Percentiles rank a stretch among this genome's conserved stretches.
Evolutionary conservation across 2,113 vertebrate genomes (phyloP).

Genomic region (Oreotragus oreotragus): DNA sequence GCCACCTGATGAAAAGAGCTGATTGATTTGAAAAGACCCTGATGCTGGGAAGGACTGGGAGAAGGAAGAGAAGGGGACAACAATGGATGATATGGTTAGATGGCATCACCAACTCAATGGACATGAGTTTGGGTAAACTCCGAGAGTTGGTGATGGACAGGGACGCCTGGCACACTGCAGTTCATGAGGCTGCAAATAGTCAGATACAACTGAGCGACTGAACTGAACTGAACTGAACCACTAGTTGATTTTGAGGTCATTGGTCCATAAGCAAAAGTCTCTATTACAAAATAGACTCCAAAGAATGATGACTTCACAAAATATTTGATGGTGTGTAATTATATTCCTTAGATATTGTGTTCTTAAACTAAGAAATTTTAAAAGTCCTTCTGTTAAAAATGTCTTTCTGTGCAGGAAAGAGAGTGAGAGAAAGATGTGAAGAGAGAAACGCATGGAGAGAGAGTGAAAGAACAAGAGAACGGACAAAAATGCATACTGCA

Average conservation of each 20-base stretch:
- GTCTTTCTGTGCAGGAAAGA: neutral
- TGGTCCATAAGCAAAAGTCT: neutral
- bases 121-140: neutral
- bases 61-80: neutral
- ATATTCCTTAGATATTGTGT: neutral
- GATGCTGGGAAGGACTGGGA: rapidly evolving
- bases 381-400: neutral
- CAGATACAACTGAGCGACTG: neutral
- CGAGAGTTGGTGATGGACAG: neutral
- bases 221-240: neutral
- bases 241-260: neutral
- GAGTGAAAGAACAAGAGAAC: neutral
- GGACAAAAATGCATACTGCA: neutral
- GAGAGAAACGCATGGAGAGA: neutral
- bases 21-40: neutral
- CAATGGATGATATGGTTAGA: neutral
- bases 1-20: neutral
- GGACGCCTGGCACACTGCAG: rapidly evolving
- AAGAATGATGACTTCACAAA: neutral
- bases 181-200: neutral
- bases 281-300: neutral
- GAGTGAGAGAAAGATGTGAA: neutral
- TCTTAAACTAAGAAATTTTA: neutral
- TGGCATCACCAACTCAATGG: neutral
- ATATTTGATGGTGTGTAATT: neutral